Evolutionary conservation across 2,888 invertebrate genomes (phyloP).

Genomic region (Tetranychus piercei): DNA sequence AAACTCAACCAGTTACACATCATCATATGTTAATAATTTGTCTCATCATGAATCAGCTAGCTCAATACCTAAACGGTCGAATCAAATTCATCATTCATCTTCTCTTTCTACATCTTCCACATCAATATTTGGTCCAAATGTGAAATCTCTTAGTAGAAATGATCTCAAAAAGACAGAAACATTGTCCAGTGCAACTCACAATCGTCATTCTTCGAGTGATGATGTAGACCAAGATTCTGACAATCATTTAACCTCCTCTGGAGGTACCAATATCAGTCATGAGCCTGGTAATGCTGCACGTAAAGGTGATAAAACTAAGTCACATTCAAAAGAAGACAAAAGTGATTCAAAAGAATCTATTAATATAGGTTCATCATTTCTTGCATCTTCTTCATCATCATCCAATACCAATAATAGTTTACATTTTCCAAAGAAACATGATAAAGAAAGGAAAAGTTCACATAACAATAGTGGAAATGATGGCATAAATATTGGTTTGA

Average conservation of each 20-base stretch:
- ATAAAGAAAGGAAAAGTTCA: constrained; percentile 6
- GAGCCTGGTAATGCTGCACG: neutral
- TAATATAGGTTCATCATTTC: neutral
- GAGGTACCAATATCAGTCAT: neutral
- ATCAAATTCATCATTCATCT: neutral
- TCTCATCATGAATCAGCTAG: neutral
- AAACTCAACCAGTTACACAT: neutral
- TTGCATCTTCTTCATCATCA: neutral
- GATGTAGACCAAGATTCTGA: constrained; percentile 7
- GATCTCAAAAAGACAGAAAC: constrained; percentile 3
- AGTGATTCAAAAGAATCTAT: neutral
- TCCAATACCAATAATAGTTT: neutral
- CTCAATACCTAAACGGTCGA: neutral
- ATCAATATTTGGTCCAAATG: neutral
- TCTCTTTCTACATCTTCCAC: neutral
- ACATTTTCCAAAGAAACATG: neutral
- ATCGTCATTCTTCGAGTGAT: constrained; percentile 1
- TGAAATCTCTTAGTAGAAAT: neutral
- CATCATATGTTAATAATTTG: neutral
- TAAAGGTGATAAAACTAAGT: constrained; percentile 4
- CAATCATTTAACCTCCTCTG: neutral
- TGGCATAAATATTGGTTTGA: neutral
- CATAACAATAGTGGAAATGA: neutral
- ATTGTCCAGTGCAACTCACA: neutral
- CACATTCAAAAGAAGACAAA: neutral